Percentiles rank a stretch among this genome's conserved stretches.
phyloP scores from a whole-genome alignment of 2,797 vertebrate species.

The Brotula barbata region DNA sequence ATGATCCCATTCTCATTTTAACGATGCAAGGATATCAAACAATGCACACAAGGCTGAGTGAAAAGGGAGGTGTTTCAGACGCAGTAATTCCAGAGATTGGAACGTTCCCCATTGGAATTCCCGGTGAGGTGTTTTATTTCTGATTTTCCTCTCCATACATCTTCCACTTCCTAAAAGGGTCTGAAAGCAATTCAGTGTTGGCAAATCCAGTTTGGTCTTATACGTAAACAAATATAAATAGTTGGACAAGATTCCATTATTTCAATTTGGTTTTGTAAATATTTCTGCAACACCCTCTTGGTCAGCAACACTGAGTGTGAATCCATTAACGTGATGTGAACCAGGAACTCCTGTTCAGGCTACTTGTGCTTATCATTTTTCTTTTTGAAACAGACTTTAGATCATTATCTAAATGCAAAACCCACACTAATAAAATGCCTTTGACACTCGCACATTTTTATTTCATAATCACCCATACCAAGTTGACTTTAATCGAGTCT shows the following conservation, averaged over 20 bases:
- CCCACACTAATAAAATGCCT: not conserved
- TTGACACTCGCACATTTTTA: not conserved
- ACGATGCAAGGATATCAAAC: too few species aligned
- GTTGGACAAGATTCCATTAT: conserved; percentile 30
- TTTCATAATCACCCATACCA: too few species aligned
- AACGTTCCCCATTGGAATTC: conserved; percentile 43
- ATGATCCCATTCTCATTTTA: too few species aligned
- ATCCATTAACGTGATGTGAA: conserved; percentile 19
- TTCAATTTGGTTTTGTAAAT: conserved; percentile 40
- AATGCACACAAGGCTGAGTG: not conserved
- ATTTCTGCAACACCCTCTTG: conserved; percentile 36
- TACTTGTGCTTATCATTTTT: too few species aligned
- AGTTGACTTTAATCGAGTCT: too few species aligned
- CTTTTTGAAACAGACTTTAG: not conserved
- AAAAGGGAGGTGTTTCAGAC: conserved; percentile 24
- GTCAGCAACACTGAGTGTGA: conserved; percentile 8
- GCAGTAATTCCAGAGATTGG: conserved; percentile 19
- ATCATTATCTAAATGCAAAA: not conserved
- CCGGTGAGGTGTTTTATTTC: conserved; percentile 43
- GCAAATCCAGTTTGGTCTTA: conserved; percentile 13
- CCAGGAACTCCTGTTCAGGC: too few species aligned
- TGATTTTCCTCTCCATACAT: conserved; percentile 44
- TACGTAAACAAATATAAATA: conserved; percentile 47
- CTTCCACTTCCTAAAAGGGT: conserved; percentile 49
- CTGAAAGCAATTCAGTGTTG: conserved; percentile 31